phyloP scores from a whole-genome alignment of 2,888 invertebrate species.

The Euplexia lucipara region DNA sequence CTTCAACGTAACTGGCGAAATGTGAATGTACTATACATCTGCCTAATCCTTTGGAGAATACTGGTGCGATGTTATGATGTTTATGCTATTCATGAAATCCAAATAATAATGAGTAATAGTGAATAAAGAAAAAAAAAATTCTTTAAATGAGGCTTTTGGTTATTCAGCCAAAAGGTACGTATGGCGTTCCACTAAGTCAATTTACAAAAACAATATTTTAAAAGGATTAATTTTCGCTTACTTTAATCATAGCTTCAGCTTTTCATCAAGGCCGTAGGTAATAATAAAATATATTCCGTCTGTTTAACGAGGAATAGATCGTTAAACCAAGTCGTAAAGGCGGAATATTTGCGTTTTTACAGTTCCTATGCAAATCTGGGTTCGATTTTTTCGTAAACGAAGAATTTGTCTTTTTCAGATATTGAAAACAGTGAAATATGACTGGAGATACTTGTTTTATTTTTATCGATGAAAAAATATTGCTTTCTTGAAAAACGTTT shows the following conservation, averaged over 20 bases:
- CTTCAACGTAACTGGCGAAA: too few species aligned
- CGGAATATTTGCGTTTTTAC: slow-evolving; percentile 40
- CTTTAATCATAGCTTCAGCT: slow-evolving; percentile 19
- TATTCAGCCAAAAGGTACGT: slow-evolving; percentile 16
- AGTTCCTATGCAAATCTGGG: slow-evolving; percentile 37
- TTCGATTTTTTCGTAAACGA: slow-evolving; percentile 32
- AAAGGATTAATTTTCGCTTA: slow-evolving; percentile 43
- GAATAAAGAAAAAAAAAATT: not conserved
- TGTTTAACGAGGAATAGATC: slow-evolving; percentile 35
- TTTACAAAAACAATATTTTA: slow-evolving; percentile 51
- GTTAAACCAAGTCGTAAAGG: slow-evolving; percentile 45
- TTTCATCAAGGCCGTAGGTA: slow-evolving; percentile 37
- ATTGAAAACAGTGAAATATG: slow-evolving; percentile 18
- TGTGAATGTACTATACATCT: too few species aligned
- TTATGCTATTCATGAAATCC: too few species aligned
- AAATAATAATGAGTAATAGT: slow-evolving; percentile 32
- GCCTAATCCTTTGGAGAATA: too few species aligned
- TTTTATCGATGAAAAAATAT: slow-evolving; percentile 26
- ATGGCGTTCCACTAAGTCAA: slow-evolving; percentile 21
- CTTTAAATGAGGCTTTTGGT: slow-evolving; percentile 16
- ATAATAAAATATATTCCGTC: slow-evolving; percentile 45
- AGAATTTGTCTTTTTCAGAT: slow-evolving; percentile 30
- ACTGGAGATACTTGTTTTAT: slow-evolving; percentile 18
- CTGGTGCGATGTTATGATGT: too few species aligned
- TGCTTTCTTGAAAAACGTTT: slow-evolving; percentile 15